Base-by-base conservation (phyloP, 2,113 vertebrate species). In the Silurus meridionalis region DNA sequence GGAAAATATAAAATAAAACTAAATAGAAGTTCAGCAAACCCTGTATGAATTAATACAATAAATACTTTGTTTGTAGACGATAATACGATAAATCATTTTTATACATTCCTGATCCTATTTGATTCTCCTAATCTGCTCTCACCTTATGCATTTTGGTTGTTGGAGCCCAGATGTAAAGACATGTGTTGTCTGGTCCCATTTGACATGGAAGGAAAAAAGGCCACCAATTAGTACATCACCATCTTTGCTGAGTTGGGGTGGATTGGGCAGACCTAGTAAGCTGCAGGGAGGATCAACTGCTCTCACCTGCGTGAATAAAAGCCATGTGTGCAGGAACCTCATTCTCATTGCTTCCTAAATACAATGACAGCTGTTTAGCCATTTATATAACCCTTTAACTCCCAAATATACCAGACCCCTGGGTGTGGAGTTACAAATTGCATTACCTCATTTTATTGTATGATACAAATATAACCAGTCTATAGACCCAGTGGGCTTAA, bases 211-310 rank as follows among this genome's bases (percentile, higher is more conserved):
- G 66, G 90, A 92, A 66, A 92, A 92, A 55, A 92, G 89, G 25
- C 91, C 91, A 17, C 91, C 91, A 66, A 91, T 89, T 57, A 87
- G 87, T n/a, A 92, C 82, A 80, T 91, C 90, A 1, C 91, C 91
- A 69, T 90, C 90, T 80, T 74, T 90, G 46, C 71, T 84, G 50
- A 92, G 89, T 85, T 88, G 86, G 52, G 91, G 90, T 19, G 53
- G 64, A 80, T 89, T 81, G 28, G 87, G 67, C 50, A 52, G 57
- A 37, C 87, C 88, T 53, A 64, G 71, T 57, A 87, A 83, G 48
- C 85, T 87, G 69, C 91, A 92, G 52, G 75, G 83, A 28, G 83
- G 55, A 48, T 88, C 84, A 5, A 69, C 81, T 83, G 90, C 83
- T 82, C 21, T 82, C 82, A 88, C 89, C 57, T 86, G 61, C 17